These are phyloP conservation scores for Rhea americana DNA, from an alignment of 2,113 vertebrate species.

Conservation along the genomic window DNA sequence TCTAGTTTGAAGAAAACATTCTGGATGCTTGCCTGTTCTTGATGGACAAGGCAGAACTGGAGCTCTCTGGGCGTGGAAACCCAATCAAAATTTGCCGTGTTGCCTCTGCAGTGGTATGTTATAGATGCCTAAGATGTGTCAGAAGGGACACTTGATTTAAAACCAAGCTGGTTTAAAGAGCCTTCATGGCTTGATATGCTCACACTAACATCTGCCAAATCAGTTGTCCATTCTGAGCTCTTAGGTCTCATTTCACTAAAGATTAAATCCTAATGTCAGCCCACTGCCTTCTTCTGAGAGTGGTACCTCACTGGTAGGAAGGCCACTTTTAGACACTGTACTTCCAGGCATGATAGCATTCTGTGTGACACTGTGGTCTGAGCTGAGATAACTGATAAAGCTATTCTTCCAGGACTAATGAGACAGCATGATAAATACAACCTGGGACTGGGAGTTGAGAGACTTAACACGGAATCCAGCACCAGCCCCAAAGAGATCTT, in stretches of 20 bases:
- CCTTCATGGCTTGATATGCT: neutral
- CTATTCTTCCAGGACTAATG: neutral
- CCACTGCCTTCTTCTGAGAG: neutral
- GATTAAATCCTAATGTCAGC: neutral
- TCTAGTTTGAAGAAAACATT: constrained; percentile 90
- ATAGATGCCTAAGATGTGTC: neutral
- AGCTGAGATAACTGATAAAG: neutral
- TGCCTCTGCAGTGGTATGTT: constrained; percentile 91
- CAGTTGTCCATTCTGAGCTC: neutral
- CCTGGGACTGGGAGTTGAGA: neutral
- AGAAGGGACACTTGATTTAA: neutral
- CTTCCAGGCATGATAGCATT: neutral
- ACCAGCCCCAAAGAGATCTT: neutral
- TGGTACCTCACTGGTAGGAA: neutral
- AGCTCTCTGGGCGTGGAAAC: constrained; percentile 89
- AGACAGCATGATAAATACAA: neutral
- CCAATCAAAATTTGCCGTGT: constrained; percentile 90
- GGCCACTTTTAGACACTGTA: neutral
- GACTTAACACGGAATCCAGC: neutral
- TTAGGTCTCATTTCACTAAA: neutral
- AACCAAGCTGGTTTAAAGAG: neutral
- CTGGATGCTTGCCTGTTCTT: constrained; percentile 91
- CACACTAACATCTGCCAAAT: neutral
- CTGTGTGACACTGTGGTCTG: neutral
- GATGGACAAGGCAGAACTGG: constrained; percentile 90